Evolutionary conservation across 2,113 vertebrate species (phyloP).

Genomic region (Macaca nemestrina): DNA sequence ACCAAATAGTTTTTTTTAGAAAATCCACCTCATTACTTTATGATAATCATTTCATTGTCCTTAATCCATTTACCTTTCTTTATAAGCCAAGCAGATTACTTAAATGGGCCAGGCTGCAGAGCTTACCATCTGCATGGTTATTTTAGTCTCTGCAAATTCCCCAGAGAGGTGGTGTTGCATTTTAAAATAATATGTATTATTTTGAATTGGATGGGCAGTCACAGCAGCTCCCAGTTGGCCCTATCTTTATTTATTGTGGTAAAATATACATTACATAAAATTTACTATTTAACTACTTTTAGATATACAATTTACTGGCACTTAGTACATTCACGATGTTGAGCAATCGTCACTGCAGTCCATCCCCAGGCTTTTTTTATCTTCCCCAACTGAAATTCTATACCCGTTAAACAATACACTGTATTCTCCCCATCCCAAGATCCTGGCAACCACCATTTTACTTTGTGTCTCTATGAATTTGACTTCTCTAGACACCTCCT

Average conservation of each 20-base stretch:
- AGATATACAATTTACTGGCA: background rate
- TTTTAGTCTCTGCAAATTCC: background rate
- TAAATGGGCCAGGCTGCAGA: background rate
- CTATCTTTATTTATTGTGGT: background rate
- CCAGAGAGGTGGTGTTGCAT: background rate
- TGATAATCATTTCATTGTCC: background rate
- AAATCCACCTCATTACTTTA: conserved; percentile 1
- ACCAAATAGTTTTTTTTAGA: background rate
- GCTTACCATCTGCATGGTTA: background rate
- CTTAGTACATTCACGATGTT: background rate
- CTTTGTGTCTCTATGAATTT: background rate
- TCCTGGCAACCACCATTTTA: background rate
- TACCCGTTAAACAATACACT: background rate
- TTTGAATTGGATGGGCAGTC: background rate
- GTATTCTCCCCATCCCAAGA: background rate
- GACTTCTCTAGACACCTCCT: background rate
- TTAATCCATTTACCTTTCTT: background rate
- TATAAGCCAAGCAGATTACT: conserved; percentile 9
- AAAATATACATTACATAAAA: background rate
- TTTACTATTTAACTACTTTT: background rate
- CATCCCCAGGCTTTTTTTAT: background rate
- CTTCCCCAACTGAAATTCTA: background rate
- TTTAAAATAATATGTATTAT: background rate
- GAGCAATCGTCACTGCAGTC: background rate
- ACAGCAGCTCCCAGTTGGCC: background rate